These are phyloP conservation scores for Ichneumoninae sp. DNA, from an alignment of 2,888 invertebrate genomes.

Conservation along the genomic window DNA sequence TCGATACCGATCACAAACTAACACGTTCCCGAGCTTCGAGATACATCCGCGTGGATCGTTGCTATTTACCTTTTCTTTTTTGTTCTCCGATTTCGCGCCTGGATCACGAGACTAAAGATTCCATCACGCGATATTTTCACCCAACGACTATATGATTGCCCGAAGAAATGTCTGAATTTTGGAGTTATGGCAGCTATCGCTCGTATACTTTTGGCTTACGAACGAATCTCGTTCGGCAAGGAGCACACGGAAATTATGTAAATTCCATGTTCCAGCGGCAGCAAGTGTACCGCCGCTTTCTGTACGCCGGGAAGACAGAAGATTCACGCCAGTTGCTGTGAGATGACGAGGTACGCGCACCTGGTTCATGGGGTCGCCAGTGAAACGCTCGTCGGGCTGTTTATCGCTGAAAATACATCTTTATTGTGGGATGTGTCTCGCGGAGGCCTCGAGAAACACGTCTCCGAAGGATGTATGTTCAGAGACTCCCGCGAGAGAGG, in stretches of 20 bases:
- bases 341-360: constrained; percentile 40
- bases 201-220: constrained; percentile 3
- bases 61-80: neutral
- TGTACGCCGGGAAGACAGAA: neutral
- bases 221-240: constrained; percentile 1
- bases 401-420: constrained; percentile 64
- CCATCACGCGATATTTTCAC: constrained; percentile 39
- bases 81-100: neutral
- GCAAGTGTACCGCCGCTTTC: neutral
- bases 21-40: neutral
- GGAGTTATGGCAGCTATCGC: constrained; percentile 20
- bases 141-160: constrained; percentile 24
- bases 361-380: constrained; percentile 48
- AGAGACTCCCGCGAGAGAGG: constrained; percentile 5
- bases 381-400: constrained; percentile 31
- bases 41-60: neutral
- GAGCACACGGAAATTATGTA: constrained; percentile 15
- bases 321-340: constrained; percentile 26
- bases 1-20: neutral
- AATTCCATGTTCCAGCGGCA: constrained; percentile 31
- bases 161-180: constrained; percentile 14
- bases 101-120: neutral
- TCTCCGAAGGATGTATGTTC: constrained; percentile 26
- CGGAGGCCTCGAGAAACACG: neutral
- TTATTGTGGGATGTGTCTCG: constrained; percentile 59